These are phyloP conservation scores for Sciaenops ocellatus DNA, from an alignment of 2,797 vertebrate genomes.

Conservation along the genomic window DNA sequence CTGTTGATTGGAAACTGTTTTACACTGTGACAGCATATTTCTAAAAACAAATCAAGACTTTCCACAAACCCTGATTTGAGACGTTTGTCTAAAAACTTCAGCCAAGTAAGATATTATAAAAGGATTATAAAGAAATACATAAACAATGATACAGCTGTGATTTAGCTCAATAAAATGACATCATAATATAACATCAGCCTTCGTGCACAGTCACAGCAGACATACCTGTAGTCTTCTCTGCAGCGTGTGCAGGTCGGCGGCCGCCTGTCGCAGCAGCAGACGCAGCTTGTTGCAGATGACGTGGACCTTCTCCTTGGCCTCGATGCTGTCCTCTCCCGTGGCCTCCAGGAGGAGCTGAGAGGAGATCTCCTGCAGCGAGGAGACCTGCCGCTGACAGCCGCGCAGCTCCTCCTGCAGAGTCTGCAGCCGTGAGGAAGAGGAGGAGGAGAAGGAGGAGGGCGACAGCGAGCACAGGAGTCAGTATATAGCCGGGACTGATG, in stretches of 20 bases:
- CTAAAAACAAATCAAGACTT: no score
- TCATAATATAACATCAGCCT: not conserved
- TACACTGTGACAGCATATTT: no score
- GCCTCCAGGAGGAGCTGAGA: slow-evolving; percentile 87
- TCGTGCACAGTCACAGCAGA: not conserved
- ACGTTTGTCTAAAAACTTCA: no score
- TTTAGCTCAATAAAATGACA: not conserved
- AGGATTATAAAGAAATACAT: no score
- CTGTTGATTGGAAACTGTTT: no score
- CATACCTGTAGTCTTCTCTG: slow-evolving; percentile 79
- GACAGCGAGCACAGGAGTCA: slow-evolving; percentile 25
- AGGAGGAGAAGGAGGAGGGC: not conserved
- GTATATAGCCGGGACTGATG: not conserved
- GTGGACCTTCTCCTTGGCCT: slow-evolving; percentile 92
- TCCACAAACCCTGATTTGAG: no score
- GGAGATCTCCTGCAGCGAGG: slow-evolving; percentile 88
- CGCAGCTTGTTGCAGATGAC: slow-evolving; percentile 89
- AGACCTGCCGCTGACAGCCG: slow-evolving; percentile 81
- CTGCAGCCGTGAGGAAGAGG: slow-evolving; percentile 72
- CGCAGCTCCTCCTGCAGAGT: slow-evolving; percentile 88
- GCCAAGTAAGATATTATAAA: no score
- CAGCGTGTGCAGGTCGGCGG: slow-evolving; percentile 79
- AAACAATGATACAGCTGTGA: not conserved
- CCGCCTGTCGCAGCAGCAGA: slow-evolving; percentile 86
- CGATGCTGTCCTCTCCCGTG: slow-evolving; percentile 84